Percentiles rank a stretch among this genome's conserved stretches.
phyloP scores from a whole-genome alignment of 1,140 invertebrate genomes.

The Pogonognathellus flavescens region DNA sequence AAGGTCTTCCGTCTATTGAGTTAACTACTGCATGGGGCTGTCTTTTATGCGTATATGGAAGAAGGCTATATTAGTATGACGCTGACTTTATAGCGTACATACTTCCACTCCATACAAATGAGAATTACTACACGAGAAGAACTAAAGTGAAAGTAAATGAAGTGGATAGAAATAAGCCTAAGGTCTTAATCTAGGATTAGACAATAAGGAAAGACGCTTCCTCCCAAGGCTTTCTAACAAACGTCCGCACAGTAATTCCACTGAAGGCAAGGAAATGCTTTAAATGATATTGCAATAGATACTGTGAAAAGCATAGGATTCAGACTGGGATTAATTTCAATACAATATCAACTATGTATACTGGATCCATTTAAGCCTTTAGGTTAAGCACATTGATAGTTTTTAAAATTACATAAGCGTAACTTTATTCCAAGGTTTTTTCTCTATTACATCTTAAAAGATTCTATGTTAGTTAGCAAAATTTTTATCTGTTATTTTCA shows the following conservation, averaged over 20 bases:
- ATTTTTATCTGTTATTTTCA: no score
- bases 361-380: no score
- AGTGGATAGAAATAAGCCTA: slow-evolving; percentile 46
- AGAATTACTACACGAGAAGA: background rate
- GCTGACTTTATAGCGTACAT: background rate
- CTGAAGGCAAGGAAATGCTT: no score
- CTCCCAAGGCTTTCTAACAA: background rate
- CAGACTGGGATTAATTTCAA: no score
- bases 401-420: no score
- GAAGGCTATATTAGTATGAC: background rate
- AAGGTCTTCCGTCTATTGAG: background rate
- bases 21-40: background rate
- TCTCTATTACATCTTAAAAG: no score
- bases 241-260: no score
- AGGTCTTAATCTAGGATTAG: slow-evolving; percentile 49
- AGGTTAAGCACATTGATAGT: no score
- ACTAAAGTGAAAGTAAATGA: slow-evolving; percentile 31
- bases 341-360: no score
- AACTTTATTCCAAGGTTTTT: no score
- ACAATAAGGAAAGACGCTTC: background rate
- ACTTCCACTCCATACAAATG: background rate
- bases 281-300: background rate
- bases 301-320: background rate
- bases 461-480: no score
- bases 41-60: background rate